These are phyloP conservation scores for Dromiciops gliroides DNA, from an alignment of 2,113 vertebrate species.

Conservation along the genomic window DNA sequence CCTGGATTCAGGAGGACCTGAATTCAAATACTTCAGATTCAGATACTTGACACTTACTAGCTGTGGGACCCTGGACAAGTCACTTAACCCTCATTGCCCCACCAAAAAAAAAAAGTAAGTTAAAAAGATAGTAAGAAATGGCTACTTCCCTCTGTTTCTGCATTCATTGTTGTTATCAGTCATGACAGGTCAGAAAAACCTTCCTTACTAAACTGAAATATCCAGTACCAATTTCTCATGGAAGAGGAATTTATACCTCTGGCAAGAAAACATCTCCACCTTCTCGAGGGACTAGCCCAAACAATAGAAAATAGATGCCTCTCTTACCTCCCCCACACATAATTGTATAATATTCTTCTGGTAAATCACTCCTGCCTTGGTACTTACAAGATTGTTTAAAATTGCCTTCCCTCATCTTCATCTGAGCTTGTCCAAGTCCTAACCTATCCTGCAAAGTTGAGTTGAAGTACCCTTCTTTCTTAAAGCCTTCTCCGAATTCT, in stretches of 20 bases:
- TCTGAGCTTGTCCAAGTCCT: background rate
- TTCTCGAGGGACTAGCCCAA: background rate
- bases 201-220: background rate
- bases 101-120: too few species aligned
- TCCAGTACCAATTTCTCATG: background rate
- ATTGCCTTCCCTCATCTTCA: background rate
- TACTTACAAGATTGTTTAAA: background rate
- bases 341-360: too few species aligned
- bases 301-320: background rate
- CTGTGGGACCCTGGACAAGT: too few species aligned
- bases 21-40: too few species aligned
- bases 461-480: too few species aligned
- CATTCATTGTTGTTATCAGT: background rate
- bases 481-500: too few species aligned
- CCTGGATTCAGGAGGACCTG: too few species aligned
- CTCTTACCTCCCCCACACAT: background rate
- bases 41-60: too few species aligned
- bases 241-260: background rate
- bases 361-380: background rate
- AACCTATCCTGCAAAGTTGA: background rate
- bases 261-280: background rate
- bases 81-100: too few species aligned
- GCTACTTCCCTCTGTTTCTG: background rate
- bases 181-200: background rate
- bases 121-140: too few species aligned